These are phyloP conservation scores for Xiphorhynchus elegans DNA, from an alignment of 2,113 vertebrate genomes.

Conservation along the genomic window DNA sequence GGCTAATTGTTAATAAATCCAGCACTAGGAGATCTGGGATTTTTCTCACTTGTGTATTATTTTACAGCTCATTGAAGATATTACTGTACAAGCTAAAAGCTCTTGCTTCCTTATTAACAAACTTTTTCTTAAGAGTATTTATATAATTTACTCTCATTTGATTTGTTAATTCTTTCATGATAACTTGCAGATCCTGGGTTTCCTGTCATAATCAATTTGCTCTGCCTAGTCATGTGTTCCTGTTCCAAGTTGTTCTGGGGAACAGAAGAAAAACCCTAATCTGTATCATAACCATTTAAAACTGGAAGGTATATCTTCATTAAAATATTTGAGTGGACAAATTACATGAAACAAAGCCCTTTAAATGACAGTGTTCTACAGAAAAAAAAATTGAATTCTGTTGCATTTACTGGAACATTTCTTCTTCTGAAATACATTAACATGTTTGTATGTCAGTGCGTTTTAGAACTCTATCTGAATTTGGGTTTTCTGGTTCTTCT, in stretches of 20 bases:
- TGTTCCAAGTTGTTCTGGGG: background rate
- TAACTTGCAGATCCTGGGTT: background rate
- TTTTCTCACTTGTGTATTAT: background rate
- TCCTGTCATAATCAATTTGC: background rate
- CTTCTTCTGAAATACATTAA: background rate
- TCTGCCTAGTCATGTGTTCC: background rate
- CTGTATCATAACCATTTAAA: background rate
- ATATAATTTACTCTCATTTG: background rate
- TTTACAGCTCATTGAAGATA: slow-evolving; percentile 23
- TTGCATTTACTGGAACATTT: background rate
- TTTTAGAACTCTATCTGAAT: background rate
- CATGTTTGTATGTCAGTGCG: background rate
- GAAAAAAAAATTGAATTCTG: background rate
- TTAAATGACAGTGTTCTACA: background rate
- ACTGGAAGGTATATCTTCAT: background rate
- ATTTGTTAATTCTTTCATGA: slow-evolving; percentile 23
- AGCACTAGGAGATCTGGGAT: background rate
- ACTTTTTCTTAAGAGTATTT: background rate
- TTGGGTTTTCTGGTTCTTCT: background rate
- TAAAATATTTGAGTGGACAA: background rate
- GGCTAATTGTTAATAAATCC: background rate
- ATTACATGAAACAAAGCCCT: background rate
- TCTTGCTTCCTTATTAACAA: slow-evolving; percentile 2
- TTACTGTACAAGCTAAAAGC: background rate
- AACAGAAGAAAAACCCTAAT: background rate